Evolutionary conservation across 1,140 invertebrate genomes (phyloP), one percentile per base, ranked within the genome.

Genomic region (Triops longicaudatus): DNA sequence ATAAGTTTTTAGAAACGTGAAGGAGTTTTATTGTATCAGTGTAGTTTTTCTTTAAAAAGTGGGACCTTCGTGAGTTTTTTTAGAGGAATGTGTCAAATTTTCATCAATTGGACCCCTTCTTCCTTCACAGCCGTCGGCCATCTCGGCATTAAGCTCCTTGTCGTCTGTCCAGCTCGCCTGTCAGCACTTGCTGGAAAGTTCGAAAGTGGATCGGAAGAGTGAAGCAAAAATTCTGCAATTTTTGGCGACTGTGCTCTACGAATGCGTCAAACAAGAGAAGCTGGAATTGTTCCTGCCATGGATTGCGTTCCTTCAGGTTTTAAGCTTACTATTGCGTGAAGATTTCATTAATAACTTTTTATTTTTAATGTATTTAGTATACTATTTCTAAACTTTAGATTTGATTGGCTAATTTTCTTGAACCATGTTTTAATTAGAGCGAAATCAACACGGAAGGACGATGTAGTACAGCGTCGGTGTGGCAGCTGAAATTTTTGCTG

Each of bases 231-330:
- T 89, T 77, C 83, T 90, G 43, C 91, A 94, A 82, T 86, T 88
- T 17, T 84, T 96, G 43, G 90, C 90, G 37, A 88, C 90, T 81
- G 85, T 94, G 28, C 89, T 93, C 42, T 95, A 95, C 81, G 93
- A 96, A 82, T 95, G 93, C 78, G 90, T 95, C 0, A 89, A 93
- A 1, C 90, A 91, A 81, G 94, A 97, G 84, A 94, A 94, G 82
- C 85, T 94, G 75, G 90, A 91, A 81, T 87, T 93, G 26, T 83
- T 97, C 78, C 89, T 91, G 5, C 86, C 92, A 76, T 93, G 91
- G 87, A 85, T 91, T 5, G 87, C 87, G 17, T 87, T 93, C 74
- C 84, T 91, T 77, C 90, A 91, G 85, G 91, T 91, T 78, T 83
- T 86, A 81, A 81, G 3, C 81, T 83, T n/a, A 2, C 10, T 63